Conservation (phyloP, 2,888 invertebrate genomes). For the Tipula confusa region DNA sequence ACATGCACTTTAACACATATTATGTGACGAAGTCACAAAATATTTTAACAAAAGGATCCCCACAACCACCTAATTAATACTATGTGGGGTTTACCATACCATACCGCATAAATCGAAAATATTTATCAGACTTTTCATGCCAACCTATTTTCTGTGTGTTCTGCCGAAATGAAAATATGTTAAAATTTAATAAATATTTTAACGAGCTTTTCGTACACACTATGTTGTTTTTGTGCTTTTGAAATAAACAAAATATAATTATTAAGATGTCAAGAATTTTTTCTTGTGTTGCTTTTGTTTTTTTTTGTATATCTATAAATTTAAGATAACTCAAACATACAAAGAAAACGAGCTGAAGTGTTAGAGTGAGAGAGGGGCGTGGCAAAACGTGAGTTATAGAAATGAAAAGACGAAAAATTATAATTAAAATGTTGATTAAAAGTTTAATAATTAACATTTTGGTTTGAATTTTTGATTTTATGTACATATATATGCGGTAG, state of each 20-base stretch:
- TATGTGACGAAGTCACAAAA: too few species aligned
- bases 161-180: not conserved
- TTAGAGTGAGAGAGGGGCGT: too few species aligned
- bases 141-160: not conserved
- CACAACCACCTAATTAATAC: too few species aligned
- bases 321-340: not conserved
- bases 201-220: not conserved
- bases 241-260: not conserved
- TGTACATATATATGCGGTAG: not conserved
- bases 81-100: too few species aligned
- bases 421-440: constrained; percentile 20
- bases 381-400: not conserved
- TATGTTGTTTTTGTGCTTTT: not conserved
- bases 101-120: not conserved
- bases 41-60: too few species aligned
- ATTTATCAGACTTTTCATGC: not conserved
- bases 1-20: too few species aligned
- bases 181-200: constrained; percentile 8
- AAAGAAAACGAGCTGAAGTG: too few species aligned
- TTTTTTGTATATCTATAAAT: not conserved
- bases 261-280: not conserved
- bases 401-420: not conserved
- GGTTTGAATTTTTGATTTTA: not conserved
- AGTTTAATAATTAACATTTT: constrained; percentile 20
- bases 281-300: not conserved